Conservation (phyloP, 2,888 invertebrate species). For the Drosophila longiperda region DNA sequence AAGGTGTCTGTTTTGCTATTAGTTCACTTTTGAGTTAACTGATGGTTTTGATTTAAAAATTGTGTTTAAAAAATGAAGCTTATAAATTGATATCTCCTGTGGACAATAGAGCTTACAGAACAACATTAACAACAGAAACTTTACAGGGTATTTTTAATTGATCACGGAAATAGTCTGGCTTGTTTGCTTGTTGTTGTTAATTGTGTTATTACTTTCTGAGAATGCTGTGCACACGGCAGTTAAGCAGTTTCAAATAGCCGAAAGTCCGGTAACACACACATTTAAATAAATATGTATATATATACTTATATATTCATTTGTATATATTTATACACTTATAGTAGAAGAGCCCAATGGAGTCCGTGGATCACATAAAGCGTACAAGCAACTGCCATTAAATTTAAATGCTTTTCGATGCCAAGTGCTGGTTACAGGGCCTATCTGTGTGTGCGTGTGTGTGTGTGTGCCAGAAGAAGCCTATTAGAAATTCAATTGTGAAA, state of each 20-base stretch:
- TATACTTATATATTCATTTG: not conserved
- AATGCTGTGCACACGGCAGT: slow-evolving; percentile 49
- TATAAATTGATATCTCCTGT: not conserved
- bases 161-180: not conserved
- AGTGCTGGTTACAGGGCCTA: slow-evolving; percentile 24
- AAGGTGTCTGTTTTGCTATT: not conserved
- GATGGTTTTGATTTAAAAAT: not conserved
- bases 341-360: not conserved
- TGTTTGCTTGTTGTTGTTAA: slow-evolving; percentile 1
- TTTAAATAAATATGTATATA: not conserved
- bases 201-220: slow-evolving; percentile 49
- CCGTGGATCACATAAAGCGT: slow-evolving; percentile 63
- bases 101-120: not conserved
- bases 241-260: slow-evolving; percentile 42
- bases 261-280: not conserved
- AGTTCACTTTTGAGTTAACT: not conserved
- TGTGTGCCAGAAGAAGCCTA: slow-evolving; percentile 49
- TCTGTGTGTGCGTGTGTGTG: slow-evolving; percentile 1
- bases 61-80: not conserved
- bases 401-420: slow-evolving; percentile 78
- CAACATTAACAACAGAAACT: not conserved
- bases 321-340: not conserved
- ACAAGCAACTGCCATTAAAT: slow-evolving; percentile 76
- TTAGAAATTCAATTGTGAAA: slow-evolving; percentile 76
- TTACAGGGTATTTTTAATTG: slow-evolving; percentile 9